Evolutionary conservation across 2,888 invertebrate species (phyloP).

Genomic region (Ichneumon xanthorius): DNA sequence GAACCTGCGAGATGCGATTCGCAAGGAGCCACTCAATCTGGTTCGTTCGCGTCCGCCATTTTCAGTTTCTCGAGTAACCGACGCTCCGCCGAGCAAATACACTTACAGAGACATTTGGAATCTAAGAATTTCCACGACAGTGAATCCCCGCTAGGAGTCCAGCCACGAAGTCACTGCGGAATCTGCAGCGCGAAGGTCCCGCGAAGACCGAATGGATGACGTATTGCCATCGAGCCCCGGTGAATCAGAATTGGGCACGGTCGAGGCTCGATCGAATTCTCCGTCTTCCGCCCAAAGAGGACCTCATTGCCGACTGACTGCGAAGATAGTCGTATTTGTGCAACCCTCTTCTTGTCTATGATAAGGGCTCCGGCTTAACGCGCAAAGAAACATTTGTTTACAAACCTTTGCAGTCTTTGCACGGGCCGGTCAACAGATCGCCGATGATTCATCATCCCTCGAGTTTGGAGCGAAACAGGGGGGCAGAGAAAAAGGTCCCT

Average conservation of each 20-base stretch:
- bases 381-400: constrained; percentile 21
- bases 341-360: not conserved
- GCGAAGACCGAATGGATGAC: constrained; percentile 26
- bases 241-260: constrained; percentile 38
- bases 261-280: constrained; percentile 29
- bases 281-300: not conserved
- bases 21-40: not conserved
- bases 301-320: not conserved
- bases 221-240: not conserved
- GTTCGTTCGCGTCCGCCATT: not conserved
- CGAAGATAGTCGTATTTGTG: not conserved
- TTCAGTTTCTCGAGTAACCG: not conserved
- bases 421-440: not conserved
- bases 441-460: constrained; percentile 47
- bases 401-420: constrained; percentile 1
- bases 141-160: not conserved
- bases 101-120: not conserved
- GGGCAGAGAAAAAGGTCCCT: constrained; percentile 11
- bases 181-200: constrained; percentile 10
- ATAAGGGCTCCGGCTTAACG: not conserved
- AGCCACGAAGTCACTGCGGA: constrained; percentile 1
- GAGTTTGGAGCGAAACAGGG: not conserved
- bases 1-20: not conserved
- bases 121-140: not conserved
- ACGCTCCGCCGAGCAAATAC: constrained; percentile 4